These are phyloP conservation scores for Phoxinus dragarum DNA, from an alignment of 2,797 vertebrate genomes.

Conservation along the genomic window DNA sequence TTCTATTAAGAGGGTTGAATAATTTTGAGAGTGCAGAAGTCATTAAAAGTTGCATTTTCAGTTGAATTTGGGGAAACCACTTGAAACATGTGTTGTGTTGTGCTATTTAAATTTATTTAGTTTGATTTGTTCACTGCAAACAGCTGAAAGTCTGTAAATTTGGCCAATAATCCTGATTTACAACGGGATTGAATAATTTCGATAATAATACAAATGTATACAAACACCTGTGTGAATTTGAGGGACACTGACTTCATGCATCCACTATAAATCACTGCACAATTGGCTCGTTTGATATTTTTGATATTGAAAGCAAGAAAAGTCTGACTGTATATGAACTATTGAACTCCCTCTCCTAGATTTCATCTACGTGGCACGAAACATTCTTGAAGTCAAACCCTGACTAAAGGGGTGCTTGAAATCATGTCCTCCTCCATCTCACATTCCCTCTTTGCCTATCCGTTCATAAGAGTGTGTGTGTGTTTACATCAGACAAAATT, in stretches of 20 bases:
- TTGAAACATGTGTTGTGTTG: no score
- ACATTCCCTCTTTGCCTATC: not conserved
- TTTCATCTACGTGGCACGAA: not conserved
- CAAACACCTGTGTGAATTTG: not conserved
- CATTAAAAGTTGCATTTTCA: no score
- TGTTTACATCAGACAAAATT: conserved; percentile 50
- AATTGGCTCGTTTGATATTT: not conserved
- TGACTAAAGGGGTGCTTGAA: not conserved
- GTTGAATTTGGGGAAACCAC: no score
- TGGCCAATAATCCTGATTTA: no score
- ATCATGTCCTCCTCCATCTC: not conserved
- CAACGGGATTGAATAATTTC: no score
- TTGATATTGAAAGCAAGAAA: not conserved
- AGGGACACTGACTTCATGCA: not conserved
- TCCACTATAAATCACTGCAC: not conserved
- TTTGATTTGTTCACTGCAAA: no score
- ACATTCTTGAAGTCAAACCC: not conserved
- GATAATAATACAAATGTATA: no score
- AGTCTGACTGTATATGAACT: not conserved
- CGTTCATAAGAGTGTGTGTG: conserved; percentile 5
- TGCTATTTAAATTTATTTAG: no score
- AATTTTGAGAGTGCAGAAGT: no score
- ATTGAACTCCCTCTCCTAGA: not conserved
- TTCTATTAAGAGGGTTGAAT: no score
- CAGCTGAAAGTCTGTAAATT: no score